Conservation (phyloP, 2,888 invertebrate species). For the Apodemia zela region DNA sequence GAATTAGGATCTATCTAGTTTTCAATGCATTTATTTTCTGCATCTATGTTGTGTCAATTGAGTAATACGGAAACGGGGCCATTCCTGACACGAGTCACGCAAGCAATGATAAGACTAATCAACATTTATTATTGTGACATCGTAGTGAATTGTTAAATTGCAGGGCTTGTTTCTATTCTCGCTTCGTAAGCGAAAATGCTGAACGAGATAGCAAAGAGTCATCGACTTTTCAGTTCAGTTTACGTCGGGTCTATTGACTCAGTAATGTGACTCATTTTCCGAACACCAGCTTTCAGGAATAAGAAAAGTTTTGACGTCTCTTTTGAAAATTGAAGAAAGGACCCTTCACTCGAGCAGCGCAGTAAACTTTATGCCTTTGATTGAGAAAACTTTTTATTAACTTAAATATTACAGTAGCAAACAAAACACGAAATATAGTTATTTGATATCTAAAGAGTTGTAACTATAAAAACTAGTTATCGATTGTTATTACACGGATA, state of each 20-base stretch:
- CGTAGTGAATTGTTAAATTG: conserved; percentile 42
- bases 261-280: conserved; percentile 75
- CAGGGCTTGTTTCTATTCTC: conserved; percentile 49
- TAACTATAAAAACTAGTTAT: not conserved
- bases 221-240: conserved; percentile 63
- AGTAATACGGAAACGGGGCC: conserved; percentile 25
- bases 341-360: conserved; percentile 53
- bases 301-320: conserved; percentile 69
- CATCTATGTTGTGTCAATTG: conserved; percentile 27
- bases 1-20: conserved; percentile 2
- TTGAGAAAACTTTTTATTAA: conserved; percentile 69
- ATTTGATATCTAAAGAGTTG: not conserved
- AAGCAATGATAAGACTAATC: conserved; percentile 41
- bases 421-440: not conserved
- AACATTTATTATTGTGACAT: conserved; percentile 51
- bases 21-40: conserved; percentile 3
- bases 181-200: conserved; percentile 54
- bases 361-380: conserved; percentile 74
- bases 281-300: conserved; percentile 65
- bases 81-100: conserved; percentile 34
- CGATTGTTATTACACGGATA: not conserved
- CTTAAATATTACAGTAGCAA: conserved; percentile 37
- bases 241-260: conserved; percentile 69
- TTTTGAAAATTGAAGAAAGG: conserved; percentile 63
- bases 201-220: conserved; percentile 62